Conservation (phyloP, 2,888 invertebrate species). For the Yponomeuta evonymella region DNA sequence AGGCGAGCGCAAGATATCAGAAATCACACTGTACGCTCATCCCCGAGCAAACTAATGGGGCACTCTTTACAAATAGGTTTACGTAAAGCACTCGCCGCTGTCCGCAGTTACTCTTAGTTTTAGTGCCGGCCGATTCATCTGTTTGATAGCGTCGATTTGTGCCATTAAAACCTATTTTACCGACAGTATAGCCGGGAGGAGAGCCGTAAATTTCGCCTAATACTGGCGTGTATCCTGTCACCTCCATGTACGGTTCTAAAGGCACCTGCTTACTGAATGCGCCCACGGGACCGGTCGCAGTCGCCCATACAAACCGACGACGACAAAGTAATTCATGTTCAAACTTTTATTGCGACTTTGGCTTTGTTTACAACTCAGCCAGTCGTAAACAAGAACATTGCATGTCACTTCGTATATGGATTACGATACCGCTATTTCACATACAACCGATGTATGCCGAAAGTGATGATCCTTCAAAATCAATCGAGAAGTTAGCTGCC, state of each 20-base stretch:
- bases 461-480: not conserved
- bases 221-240: conserved; percentile 54
- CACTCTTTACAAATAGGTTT: conserved; percentile 38
- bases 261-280: conserved; percentile 42
- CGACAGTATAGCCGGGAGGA: conserved; percentile 34
- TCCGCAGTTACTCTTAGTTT: conserved; percentile 42
- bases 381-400: not conserved
- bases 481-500: not conserved
- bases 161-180: conserved; percentile 54
- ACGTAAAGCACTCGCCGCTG: conserved; percentile 36
- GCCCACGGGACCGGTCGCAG: conserved; percentile 40
- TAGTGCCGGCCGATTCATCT: conserved; percentile 43
- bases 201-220: conserved; percentile 57
- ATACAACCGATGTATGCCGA: not conserved
- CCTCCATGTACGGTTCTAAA: conserved; percentile 41
- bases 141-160: conserved; percentile 55
- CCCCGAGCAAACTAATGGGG: conserved; percentile 9
- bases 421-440: not conserved
- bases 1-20: too few relatives aligned
- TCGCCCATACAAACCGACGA: conserved; percentile 20
- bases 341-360: conserved; percentile 8
- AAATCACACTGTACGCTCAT: not conserved
- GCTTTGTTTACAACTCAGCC: conserved; percentile 13
- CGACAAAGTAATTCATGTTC: conserved; percentile 13
- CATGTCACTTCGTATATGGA: not conserved